Evolutionary conservation across 1,140 invertebrate species (phyloP).

Genomic region (Drosophila pandora): DNA sequence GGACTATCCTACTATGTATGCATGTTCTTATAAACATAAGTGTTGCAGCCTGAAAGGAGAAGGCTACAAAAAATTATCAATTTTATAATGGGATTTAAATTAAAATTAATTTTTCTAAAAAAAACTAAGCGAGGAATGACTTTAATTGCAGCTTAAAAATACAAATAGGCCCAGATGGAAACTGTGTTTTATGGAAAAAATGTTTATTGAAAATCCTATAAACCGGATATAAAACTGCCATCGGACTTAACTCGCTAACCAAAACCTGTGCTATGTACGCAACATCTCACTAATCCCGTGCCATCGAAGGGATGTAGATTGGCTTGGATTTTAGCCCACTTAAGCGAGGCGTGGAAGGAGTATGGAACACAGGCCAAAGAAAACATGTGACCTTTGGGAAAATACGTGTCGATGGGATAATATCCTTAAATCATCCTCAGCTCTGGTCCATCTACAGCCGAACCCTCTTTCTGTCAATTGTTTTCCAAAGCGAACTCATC

Average conservation of each 20-base stretch:
- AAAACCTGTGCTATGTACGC: not conserved
- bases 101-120: too few relatives aligned
- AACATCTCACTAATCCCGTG: not conserved
- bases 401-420: not conserved
- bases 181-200: too few relatives aligned
- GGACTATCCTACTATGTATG: not conserved
- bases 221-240: not conserved
- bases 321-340: slow-evolving; percentile 2
- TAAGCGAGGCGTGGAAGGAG: slow-evolving; percentile 39
- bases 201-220: too few relatives aligned
- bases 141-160: too few relatives aligned
- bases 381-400: slow-evolving; percentile 1
- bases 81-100: too few relatives aligned
- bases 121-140: too few relatives aligned
- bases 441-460: slow-evolving; percentile 4
- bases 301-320: not conserved
- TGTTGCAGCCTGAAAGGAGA: not conserved
- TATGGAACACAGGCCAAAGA: not conserved
- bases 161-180: too few relatives aligned
- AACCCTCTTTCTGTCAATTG: slow-evolving; percentile 20
- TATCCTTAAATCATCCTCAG: slow-evolving; percentile 4
- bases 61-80: not conserved
- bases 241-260: not conserved
- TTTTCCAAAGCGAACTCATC: slow-evolving; percentile 36
- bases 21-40: too few relatives aligned